Evolutionary conservation across 2,888 invertebrate species (phyloP), one percentile per base, ranked within the genome.

Genomic region (Aphidoletes aphidimyza): DNA sequence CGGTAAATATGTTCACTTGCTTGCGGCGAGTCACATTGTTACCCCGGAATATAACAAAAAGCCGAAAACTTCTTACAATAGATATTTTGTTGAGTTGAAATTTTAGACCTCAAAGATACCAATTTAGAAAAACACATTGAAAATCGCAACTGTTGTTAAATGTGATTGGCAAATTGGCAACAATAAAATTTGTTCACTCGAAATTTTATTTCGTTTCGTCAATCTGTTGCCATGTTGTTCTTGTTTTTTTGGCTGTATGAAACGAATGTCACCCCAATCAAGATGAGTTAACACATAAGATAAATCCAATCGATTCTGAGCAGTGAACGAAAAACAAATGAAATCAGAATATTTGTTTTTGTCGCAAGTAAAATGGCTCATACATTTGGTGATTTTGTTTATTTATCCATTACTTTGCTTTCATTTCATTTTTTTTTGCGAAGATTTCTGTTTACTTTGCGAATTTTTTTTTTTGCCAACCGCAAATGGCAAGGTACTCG

Each of bases 371-470:
- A 54, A 54, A 54, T 54, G 5, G 54, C 22, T 8, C 22, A 47
- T n/a, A n/a, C n/a, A n/a, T n/a, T 54, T 54, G 22, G 26, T 54
- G 54, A 2, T 22, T 69, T 69, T 69, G 69, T 69, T 69, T 69
- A 69, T 69, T 69, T 69, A 69, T 0, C 30, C 34, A 69, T 69
- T 8, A 30, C 14, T 11, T 11, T 54, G 14, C 34, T 26, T 22
- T 22, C 3, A 54, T 26, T 26, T 14, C 2, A 8, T 8, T 54
- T 54, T 69, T 30, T 69, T 69, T 30, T 14, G 69, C 69, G 30
- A 69, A 69, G 14, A 54, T 5, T 26, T 69, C n/a, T 69, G 69
- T 69, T 69, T 69, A 69, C 30, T 69, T 69, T 69, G 69, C 69
- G 34, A 69, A 30, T 69, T 69, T 69, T 69, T 26, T 54, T 26